Evolutionary conservation across 1,140 invertebrate genomes (phyloP).

Genomic region (Drosophila ironensis): DNA sequence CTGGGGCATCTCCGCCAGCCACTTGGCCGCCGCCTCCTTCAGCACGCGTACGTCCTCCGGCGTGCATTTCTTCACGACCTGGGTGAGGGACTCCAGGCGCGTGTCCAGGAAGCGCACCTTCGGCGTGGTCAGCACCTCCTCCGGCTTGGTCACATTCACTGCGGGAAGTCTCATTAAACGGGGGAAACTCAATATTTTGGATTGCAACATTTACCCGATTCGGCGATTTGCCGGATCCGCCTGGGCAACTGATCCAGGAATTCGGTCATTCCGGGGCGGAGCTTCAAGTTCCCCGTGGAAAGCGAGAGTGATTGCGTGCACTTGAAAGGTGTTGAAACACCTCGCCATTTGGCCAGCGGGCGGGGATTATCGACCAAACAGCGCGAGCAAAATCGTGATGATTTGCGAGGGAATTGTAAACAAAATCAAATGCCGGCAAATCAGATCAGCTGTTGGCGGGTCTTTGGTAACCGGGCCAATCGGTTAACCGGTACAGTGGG

Average conservation of each 20-base stretch:
- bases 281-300: neutral
- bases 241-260: slow-evolving; percentile 63
- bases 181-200: slow-evolving; percentile 6
- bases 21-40: slow-evolving; percentile 71
- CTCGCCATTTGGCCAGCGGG: slow-evolving; percentile 42
- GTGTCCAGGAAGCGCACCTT: slow-evolving; percentile 54
- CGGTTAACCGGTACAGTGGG: slow-evolving; percentile 1
- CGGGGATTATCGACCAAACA: slow-evolving; percentile 64
- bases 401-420: neutral
- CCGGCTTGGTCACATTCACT: slow-evolving; percentile 61
- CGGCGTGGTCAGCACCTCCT: slow-evolving; percentile 56
- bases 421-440: neutral
- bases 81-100: slow-evolving; percentile 17
- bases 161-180: slow-evolving; percentile 21
- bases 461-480: slow-evolving; percentile 7
- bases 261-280: slow-evolving; percentile 40
- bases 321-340: slow-evolving; percentile 67
- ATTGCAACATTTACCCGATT: slow-evolving; percentile 34
- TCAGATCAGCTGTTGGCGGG: slow-evolving; percentile 32
- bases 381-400: neutral
- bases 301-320: slow-evolving; percentile 50
- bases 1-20: slow-evolving; percentile 50
- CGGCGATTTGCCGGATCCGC: slow-evolving; percentile 48
- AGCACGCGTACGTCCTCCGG: slow-evolving; percentile 70
- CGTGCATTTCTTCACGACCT: slow-evolving; percentile 47